Base-by-base conservation (phyloP, 2,888 invertebrate species). In the Salticus scenicus region DNA sequence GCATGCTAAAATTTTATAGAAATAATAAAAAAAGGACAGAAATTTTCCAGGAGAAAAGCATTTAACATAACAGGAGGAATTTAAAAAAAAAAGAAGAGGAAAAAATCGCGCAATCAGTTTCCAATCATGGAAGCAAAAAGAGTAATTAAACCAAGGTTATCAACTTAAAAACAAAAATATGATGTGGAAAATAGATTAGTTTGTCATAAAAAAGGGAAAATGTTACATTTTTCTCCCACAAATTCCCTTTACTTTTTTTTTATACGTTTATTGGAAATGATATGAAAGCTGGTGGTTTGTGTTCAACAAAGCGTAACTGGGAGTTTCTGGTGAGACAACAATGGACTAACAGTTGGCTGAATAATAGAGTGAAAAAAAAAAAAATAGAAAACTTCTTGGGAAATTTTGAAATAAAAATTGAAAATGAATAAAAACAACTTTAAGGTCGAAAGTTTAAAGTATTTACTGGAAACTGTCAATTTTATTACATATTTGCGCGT, bases 141-240 rank as follows among this genome's bases (percentile, higher is more conserved):
- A 57, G 57, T 57, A 57, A 57, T 57, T 57, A 57, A 24, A 57
- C 57, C 24, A 57, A 57, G 57, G 57, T 57, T 57, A 57, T 57
- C 57, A 57, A 57, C 57, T 57, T 57, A 24, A 57, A 24, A 57
- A 57, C 24, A 57, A 57, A 57, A 57, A 57, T 57, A 57, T 57
- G 57, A 57, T 57, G 57, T 57, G 57, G 57, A 24, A 57, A 57
- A 57, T 57, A 57, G 57, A 57, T 57, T 57, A 57, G 24, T 57
- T 57, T 57, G 57, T 57, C 57, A 57, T 57, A 24, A 57, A 57
- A 57, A 57, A 57, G 24, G 57, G 57, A 12, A 24, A 37, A 37
- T 24, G 24, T 20, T 1, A 5, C 24, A 24, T 57, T 5, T 57
- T 57, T 57, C 24, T 57, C 57, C 24, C 24, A 1, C 2, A 1